Percentiles rank a stretch among this genome's conserved stretches.
Evolutionary conservation across 2,888 invertebrate species (phyloP).

Genomic region (Ferrisia virgata): DNA sequence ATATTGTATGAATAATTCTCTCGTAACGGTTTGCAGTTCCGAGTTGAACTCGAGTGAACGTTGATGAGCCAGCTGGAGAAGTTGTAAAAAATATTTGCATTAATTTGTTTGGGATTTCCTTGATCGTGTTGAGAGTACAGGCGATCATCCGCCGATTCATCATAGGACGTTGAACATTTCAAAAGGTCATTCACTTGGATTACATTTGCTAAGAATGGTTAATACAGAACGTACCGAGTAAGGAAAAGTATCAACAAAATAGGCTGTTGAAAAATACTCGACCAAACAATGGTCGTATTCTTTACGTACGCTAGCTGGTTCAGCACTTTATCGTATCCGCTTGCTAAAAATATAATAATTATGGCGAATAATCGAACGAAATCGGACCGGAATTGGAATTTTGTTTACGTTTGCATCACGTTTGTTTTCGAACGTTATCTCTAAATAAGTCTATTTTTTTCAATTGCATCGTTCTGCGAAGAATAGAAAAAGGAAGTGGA

Average conservation of each 20-base stretch:
- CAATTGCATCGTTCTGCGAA: too few species aligned
- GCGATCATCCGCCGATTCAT: too few species aligned
- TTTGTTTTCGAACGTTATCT: not conserved
- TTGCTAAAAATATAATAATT: too few species aligned
- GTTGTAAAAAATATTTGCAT: too few species aligned
- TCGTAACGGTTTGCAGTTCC: too few species aligned
- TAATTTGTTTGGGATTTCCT: too few species aligned
- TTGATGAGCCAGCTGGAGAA: too few species aligned
- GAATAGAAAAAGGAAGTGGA: not conserved
- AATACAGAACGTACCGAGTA: not conserved
- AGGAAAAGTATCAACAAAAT: not conserved
- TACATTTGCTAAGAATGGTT: not conserved
- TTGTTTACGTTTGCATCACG: conserved; percentile 31
- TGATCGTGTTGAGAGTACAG: too few species aligned
- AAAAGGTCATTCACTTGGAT: not conserved
- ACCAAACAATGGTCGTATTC: not conserved
- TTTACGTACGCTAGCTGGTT: too few species aligned
- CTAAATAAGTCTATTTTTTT: not conserved
- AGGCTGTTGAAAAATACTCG: not conserved
- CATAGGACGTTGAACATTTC: not conserved
- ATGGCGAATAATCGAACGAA: not conserved
- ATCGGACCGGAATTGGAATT: conserved; percentile 13
- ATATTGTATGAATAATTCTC: too few species aligned
- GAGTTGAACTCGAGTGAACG: too few species aligned
- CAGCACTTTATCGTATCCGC: too few species aligned